phyloP scores from a whole-genome alignment of 2,888 invertebrate genomes.

The Chironomus tentans region DNA sequence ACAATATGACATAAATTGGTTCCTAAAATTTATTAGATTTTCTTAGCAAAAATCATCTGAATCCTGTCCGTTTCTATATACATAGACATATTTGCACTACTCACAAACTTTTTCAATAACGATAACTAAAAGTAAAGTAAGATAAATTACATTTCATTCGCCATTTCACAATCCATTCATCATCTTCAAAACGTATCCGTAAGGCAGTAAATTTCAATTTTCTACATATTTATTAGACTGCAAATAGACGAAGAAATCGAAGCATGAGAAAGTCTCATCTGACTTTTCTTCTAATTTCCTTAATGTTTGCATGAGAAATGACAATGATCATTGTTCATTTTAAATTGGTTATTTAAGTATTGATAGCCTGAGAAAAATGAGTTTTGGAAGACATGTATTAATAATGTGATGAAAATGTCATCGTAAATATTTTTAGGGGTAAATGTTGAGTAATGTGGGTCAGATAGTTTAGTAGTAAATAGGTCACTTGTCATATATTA shows the following conservation, averaged over 20 bases:
- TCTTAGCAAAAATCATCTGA: not conserved
- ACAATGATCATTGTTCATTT: not conserved
- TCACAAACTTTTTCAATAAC: not conserved
- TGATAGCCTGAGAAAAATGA: not conserved
- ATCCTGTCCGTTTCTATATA: not conserved
- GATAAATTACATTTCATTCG: constrained; percentile 1
- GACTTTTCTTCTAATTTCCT: not conserved
- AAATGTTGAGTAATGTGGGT: no score
- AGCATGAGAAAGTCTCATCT: not conserved
- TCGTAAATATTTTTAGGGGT: no score
- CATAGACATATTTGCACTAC: not conserved
- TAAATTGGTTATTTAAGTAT: not conserved
- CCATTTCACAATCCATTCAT: not conserved
- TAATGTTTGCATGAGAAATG: not conserved
- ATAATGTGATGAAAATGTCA: not conserved
- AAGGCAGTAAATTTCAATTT: constrained; percentile 19
- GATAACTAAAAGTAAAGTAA: not conserved
- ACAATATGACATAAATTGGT: no score
- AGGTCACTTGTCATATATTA: no score
- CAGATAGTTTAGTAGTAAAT: no score
- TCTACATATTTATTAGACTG: not conserved
- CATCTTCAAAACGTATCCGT: constrained; percentile 7
- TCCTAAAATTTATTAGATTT: not conserved
- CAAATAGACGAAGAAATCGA: not conserved
- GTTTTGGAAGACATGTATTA: not conserved